Conservation (phyloP, 35 echinoderm and acorn worm species). For the Amphiura filiformis region DNA sequence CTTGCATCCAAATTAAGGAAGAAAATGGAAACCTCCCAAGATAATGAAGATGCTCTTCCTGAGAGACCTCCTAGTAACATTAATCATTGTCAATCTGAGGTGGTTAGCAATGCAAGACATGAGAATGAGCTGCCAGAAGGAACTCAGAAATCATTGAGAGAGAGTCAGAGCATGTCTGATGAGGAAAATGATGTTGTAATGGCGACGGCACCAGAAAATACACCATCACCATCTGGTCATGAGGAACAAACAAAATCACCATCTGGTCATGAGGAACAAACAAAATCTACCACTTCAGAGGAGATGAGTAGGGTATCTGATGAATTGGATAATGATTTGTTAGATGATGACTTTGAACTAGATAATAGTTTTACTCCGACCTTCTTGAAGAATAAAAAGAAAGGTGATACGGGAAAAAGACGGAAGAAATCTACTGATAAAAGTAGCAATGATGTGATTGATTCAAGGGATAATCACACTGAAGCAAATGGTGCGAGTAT, state of each 20-base stretch:
- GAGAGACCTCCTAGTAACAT: too few species aligned
- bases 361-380: not conserved
- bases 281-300: not conserved
- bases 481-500: too few species aligned
- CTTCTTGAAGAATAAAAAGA: not conserved
- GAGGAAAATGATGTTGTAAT: not conserved
- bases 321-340: not conserved
- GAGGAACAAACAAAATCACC: not conserved
- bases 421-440: not conserved
- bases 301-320: not conserved
- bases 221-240: not conserved
- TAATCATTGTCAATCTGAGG: not conserved
- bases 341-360: not conserved
- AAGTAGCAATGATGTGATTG: not conserved
- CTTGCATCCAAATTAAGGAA: not conserved
- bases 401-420: not conserved
- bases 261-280: not conserved
- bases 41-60: not conserved
- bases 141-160: not conserved
- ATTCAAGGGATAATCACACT: too few species aligned
- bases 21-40: not conserved
- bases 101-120: not conserved
- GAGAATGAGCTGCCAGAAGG: not conserved
- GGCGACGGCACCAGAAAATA: not conserved
- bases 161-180: not conserved